Conservation (phyloP, 2,888 invertebrate genomes). For the Entomobrya proxima region DNA sequence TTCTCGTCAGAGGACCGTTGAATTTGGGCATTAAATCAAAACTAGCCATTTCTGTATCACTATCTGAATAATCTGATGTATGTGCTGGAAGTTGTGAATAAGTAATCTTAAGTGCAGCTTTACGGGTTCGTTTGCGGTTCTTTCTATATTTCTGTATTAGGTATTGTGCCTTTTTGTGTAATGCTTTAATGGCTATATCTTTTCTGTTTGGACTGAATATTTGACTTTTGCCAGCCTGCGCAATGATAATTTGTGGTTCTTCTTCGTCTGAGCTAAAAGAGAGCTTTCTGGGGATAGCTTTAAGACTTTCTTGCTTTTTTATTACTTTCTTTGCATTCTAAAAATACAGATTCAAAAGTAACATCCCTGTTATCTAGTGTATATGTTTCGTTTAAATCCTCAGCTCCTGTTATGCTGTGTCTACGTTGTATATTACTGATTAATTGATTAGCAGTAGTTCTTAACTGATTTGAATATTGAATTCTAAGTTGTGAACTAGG, state of each 20-base stretch:
- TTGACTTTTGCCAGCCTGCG: no score
- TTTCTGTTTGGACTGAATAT: no score
- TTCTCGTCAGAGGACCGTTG: not conserved
- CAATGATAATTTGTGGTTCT: no score
- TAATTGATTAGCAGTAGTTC: not conserved
- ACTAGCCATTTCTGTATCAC: no score
- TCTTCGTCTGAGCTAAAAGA: no score
- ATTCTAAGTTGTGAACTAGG: not conserved
- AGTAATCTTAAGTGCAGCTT: no score
- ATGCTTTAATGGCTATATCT: no score
- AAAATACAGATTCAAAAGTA: not conserved
- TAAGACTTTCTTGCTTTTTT: not conserved
- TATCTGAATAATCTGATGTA: no score
- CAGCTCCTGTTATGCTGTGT: not conserved
- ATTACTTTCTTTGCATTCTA: not conserved
- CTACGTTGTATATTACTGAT: not conserved
- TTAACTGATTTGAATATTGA: not conserved
- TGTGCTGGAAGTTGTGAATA: no score
- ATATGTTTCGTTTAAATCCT: not conserved
- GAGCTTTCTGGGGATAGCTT: not conserved
- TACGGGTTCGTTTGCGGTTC: no score
- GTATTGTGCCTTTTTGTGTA: no score
- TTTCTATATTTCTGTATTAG: no score
- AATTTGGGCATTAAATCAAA: not conserved
- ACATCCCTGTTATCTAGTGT: not conserved